Percentiles rank a stretch among this genome's conserved stretches.
Conservation (phyloP, 2,888 invertebrate genomes). For the Danaus chrysippus region DNA sequence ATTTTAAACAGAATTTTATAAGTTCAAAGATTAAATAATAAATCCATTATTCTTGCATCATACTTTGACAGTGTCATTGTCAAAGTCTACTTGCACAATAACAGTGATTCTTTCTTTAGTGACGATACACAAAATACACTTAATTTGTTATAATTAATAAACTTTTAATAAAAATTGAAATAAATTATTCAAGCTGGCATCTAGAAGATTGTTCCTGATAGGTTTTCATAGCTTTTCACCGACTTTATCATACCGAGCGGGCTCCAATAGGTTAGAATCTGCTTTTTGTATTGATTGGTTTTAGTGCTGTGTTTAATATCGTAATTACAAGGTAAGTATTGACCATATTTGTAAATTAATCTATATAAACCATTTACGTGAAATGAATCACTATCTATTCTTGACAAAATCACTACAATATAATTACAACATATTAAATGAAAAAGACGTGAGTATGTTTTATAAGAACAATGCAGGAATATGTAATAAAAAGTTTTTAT, state of each 20-base stretch:
- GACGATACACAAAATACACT: conserved; percentile 16
- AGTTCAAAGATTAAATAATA: not conserved
- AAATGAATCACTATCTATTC: too few relatives aligned
- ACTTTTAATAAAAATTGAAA: conserved; percentile 17
- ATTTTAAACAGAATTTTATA: not conserved
- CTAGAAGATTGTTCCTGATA: conserved; percentile 57
- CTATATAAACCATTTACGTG: too few relatives aligned
- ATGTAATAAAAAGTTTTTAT: too few relatives aligned
- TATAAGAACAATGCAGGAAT: too few relatives aligned
- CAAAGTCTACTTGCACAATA: conserved; percentile 14
- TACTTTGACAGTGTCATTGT: conserved; percentile 20
- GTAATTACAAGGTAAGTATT: not conserved
- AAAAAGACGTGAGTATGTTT: too few relatives aligned
- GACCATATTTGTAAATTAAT: too few relatives aligned
- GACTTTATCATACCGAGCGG: conserved; percentile 44
- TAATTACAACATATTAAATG: too few relatives aligned
- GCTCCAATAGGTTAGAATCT: conserved; percentile 59
- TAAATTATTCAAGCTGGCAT: conserved; percentile 64
- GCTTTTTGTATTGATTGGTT: conserved; percentile 21
- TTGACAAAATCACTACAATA: too few relatives aligned
- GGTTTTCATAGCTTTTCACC: conserved; percentile 61
- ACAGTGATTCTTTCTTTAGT: conserved; percentile 11
- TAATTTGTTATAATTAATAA: conserved; percentile 7
- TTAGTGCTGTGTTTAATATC: conserved; percentile 12
- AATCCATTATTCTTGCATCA: not conserved